Conservation (phyloP, 2,113 vertebrate genomes). For the Sphaerodactylus townsendi region DNA sequence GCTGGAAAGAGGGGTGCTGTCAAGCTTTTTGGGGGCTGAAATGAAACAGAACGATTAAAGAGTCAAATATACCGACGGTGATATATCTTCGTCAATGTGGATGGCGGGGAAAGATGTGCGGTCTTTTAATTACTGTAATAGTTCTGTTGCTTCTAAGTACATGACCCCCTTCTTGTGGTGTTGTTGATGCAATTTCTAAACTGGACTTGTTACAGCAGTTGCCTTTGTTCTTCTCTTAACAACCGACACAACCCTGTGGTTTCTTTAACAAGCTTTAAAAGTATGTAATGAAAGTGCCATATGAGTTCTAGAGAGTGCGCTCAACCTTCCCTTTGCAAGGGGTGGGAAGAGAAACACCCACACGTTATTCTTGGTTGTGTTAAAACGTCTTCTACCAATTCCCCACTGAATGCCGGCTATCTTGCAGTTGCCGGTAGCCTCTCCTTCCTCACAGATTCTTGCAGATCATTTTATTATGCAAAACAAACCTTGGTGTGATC, state of each 20-base stretch:
- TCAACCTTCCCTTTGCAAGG: slow-evolving; percentile 40
- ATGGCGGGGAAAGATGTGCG: slow-evolving; percentile 67
- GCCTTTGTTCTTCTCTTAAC: slow-evolving; percentile 65
- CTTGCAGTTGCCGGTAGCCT: slow-evolving; percentile 4
- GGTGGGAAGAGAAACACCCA: slow-evolving; percentile 40
- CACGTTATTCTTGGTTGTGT: slow-evolving; percentile 7
- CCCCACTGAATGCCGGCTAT: slow-evolving; percentile 23
- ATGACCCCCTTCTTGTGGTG: slow-evolving; percentile 64
- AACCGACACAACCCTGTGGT: slow-evolving; percentile 40
- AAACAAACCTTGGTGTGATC: neutral
- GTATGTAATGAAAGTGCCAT: slow-evolving; percentile 84
- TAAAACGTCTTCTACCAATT: slow-evolving; percentile 37
- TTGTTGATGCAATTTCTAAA: slow-evolving; percentile 61
- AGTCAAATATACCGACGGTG: slow-evolving; percentile 53
- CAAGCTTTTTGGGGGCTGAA: slow-evolving; percentile 51
- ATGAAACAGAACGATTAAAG: slow-evolving; percentile 36
- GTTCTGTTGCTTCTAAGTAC: slow-evolving; percentile 60
- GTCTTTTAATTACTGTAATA: slow-evolving; percentile 60
- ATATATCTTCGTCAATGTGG: neutral
- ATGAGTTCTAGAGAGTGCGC: slow-evolving; percentile 66
- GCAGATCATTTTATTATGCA: slow-evolving; percentile 55
- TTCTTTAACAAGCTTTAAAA: slow-evolving; percentile 82
- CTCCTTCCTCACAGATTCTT: slow-evolving; percentile 51
- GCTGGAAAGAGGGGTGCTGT: slow-evolving; percentile 47
- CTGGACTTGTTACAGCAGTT: slow-evolving; percentile 78